A percentile compares a stretch with the other conserved stretches of the same genome.
phyloP scores from a whole-genome alignment of 1,140 invertebrate species.

The Lutraria rhynchaena region DNA sequence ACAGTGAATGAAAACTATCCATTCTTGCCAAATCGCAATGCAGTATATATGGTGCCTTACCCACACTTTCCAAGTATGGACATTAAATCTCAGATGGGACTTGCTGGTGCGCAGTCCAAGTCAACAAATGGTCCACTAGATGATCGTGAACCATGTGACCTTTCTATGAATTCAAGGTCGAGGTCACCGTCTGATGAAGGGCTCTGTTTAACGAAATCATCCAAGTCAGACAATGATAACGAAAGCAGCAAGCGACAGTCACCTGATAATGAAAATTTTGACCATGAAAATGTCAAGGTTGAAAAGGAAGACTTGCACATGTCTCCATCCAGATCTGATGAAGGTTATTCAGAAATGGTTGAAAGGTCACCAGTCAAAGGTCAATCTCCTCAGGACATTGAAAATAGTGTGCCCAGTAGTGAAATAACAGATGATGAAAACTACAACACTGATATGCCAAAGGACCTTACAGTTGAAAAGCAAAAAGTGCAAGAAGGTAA shows the following conservation, averaged over 20 bases:
- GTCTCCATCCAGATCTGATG: slow-evolving; percentile 44
- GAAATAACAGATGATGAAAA: not conserved
- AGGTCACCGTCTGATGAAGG: slow-evolving; percentile 30
- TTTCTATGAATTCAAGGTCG: slow-evolving; percentile 52
- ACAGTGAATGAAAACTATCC: slow-evolving; percentile 44
- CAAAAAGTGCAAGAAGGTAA: slow-evolving; percentile 1
- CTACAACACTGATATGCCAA: slow-evolving; percentile 3
- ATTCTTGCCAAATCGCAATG: slow-evolving; percentile 65
- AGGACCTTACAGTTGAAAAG: slow-evolving; percentile 40
- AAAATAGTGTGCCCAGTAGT: slow-evolving; percentile 1
- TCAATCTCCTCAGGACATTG: slow-evolving; percentile 19
- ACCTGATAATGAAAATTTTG: slow-evolving; percentile 29
- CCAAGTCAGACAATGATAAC: slow-evolving; percentile 1
- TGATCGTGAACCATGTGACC: slow-evolving; percentile 59
- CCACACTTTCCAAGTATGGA: slow-evolving; percentile 55
- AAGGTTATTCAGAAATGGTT: slow-evolving; percentile 39
- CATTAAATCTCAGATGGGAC: slow-evolving; percentile 40
- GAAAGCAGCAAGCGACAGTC: slow-evolving; percentile 58
- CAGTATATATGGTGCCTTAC: slow-evolving; percentile 68
- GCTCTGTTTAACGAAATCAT: not conserved
- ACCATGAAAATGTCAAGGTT: not conserved
- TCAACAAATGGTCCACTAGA: slow-evolving; percentile 20
- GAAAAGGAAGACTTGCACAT: slow-evolving; percentile 21
- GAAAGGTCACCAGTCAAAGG: slow-evolving; percentile 28
- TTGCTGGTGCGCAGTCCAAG: slow-evolving; percentile 33